phyloP scores from a whole-genome alignment of 2,113 vertebrate species.

The Nycticorax nycticorax region DNA sequence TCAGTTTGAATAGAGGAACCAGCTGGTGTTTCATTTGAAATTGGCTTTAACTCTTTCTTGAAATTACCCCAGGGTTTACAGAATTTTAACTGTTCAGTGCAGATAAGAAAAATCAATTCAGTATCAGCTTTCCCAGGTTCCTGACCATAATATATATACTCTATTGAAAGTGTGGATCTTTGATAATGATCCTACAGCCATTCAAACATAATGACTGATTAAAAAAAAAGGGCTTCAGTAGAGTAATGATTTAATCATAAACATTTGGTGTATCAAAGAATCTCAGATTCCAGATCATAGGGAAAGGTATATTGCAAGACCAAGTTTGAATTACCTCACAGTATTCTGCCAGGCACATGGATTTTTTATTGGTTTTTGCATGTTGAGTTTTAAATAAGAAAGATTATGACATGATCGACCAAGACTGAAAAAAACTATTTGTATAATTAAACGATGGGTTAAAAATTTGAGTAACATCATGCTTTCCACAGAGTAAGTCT shows the following conservation, averaged over 20 bases:
- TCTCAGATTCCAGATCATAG: neutral
- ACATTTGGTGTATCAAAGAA: neutral
- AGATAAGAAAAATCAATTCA: neutral
- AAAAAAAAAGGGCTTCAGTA: neutral
- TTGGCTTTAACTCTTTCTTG: neutral
- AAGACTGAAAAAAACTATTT: neutral
- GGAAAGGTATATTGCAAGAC: neutral
- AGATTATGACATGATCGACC: neutral
- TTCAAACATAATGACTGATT: neutral
- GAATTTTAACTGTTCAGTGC: neutral
- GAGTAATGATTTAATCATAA: neutral
- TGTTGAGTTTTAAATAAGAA: neutral
- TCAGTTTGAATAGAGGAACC: neutral
- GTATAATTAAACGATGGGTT: neutral
- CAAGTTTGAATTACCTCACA: neutral
- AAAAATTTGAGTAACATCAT: neutral
- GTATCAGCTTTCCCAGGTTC: neutral
- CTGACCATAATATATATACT: neutral
- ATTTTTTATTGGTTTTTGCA: neutral
- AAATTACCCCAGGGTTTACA: neutral
- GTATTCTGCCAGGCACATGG: neutral
- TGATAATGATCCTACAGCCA: neutral
- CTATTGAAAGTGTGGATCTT: neutral
- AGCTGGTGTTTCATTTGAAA: neutral
- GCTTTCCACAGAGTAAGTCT: neutral